Base-by-base conservation (phyloP, 2,113 vertebrate species). In the Murina feae region DNA sequence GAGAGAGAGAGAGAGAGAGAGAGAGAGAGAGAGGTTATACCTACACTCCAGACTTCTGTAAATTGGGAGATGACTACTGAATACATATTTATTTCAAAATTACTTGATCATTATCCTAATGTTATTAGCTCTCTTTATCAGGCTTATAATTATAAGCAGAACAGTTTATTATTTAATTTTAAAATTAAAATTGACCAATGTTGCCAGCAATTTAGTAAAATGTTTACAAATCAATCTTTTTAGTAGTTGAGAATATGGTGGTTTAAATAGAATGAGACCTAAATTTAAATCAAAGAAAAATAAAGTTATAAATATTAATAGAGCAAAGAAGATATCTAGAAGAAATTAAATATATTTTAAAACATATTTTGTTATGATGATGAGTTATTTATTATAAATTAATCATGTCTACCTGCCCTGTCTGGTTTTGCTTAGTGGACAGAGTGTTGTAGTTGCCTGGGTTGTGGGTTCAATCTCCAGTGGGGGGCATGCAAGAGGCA, bases 131-230 rank as follows among this genome's bases (percentile, higher is more conserved):
- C 12, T 65, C 37, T 86, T 81, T 86, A 84, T 89, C 11, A 39
- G 21, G 9, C 23, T 58, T 58, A 58, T 55, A 55, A 23, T 55
- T 55, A 55, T 58, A 58, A 58, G 55, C 21, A 58, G 21, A 75
- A 74, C 95, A 92, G 20, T 93, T 78, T 79, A 87, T 72, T 42
- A 53, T 94, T 93, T 90, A 84, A 93, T 88, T 93, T 95, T 17
- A 92, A 92, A 93, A 72, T 90, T 80, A 90, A 94, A 93, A 90
- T 69, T 23, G n/a, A 91, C 51, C 4, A 84, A 51, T 63, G 44
- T 5, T 28, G 1, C 20, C 51, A 91, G 37, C 18, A 94, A 94
- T 69, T 95, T 18, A 58, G 11, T 71, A 44, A 95, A 88, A 53
- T 4, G 17, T 78, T 53, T 85, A 17, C 23, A 95, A 63, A n/a